Conservation (phyloP, 2,888 invertebrate genomes). For the Caenorhabditis imperialis region DNA sequence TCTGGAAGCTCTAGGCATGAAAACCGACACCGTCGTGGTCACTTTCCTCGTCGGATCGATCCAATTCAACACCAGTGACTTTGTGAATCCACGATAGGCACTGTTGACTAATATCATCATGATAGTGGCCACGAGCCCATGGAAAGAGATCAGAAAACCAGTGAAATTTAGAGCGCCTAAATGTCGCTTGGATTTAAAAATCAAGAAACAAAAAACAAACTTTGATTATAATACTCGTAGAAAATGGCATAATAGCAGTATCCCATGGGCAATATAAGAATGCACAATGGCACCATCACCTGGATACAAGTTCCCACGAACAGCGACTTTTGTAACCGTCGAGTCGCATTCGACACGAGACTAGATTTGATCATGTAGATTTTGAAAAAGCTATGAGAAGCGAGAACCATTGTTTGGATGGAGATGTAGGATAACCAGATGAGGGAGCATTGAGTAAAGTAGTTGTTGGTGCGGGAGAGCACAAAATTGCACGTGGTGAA, state of each 20-base stretch:
- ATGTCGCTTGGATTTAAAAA: too few relatives aligned
- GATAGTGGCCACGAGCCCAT: conserved; percentile 6
- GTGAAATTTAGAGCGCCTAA: conserved; percentile 8
- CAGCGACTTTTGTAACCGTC: not conserved
- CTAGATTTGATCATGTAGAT: conserved; percentile 11
- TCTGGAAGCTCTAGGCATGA: not conserved
- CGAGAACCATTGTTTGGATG: conserved; percentile 4
- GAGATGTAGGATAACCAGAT: not conserved
- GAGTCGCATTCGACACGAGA: conserved; percentile 1
- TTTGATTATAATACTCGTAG: conserved; percentile 20
- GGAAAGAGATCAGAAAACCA: conserved; percentile 8
- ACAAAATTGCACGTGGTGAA: conserved; percentile 15
- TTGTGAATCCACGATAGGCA: conserved; percentile 1
- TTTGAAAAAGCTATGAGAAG: conserved; percentile 11
- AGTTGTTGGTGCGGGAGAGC: not conserved
- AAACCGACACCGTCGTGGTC: not conserved
- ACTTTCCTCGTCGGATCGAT: not conserved
- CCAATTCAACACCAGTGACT: not conserved
- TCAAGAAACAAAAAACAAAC: not conserved
- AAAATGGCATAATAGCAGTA: conserved; percentile 20
- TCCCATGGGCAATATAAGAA: conserved; percentile 1
- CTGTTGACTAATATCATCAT: conserved; percentile 14
- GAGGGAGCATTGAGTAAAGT: not conserved
- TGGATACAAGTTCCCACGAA: conserved; percentile 12
- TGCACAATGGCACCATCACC: conserved; percentile 2